phyloP scores from a whole-genome alignment of 2,888 invertebrate species.

The Auanema sp. region DNA sequence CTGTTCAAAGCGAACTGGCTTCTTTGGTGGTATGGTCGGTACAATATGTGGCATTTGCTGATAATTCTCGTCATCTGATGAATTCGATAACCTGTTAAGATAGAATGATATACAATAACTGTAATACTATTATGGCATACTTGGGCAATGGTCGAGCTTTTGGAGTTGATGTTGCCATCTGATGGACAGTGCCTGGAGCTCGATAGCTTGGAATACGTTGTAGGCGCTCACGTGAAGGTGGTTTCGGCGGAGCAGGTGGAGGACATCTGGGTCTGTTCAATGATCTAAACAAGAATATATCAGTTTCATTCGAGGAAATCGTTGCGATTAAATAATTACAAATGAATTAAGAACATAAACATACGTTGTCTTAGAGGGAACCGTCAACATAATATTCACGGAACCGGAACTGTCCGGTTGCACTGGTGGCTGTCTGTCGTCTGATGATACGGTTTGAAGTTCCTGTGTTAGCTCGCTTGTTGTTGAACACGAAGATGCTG shows the following conservation, averaged over 20 bases:
- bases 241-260: conserved; percentile 18
- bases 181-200: neutral
- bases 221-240: conserved; percentile 14
- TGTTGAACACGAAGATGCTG: neutral
- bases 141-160: neutral
- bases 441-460: conserved; percentile 2
- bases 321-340: neutral
- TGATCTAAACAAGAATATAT: too few species aligned
- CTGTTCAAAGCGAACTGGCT: neutral
- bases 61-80: conserved; percentile 14
- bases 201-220: conserved; percentile 12
- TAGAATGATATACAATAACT: neutral
- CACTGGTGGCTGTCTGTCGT: conserved; percentile 7
- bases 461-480: conserved; percentile 10
- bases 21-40: neutral
- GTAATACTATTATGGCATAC: neutral
- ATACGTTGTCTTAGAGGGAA: conserved; percentile 1
- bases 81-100: neutral
- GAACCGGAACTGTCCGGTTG: conserved; percentile 7
- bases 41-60: conserved; percentile 11
- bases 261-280: conserved; percentile 12
- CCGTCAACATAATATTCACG: neutral
- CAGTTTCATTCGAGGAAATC: neutral
- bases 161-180: neutral
- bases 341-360: neutral